These are phyloP conservation scores for Acrocephalus kingi DNA, from an alignment of 2,113 vertebrate genomes.

Conservation along the genomic window DNA sequence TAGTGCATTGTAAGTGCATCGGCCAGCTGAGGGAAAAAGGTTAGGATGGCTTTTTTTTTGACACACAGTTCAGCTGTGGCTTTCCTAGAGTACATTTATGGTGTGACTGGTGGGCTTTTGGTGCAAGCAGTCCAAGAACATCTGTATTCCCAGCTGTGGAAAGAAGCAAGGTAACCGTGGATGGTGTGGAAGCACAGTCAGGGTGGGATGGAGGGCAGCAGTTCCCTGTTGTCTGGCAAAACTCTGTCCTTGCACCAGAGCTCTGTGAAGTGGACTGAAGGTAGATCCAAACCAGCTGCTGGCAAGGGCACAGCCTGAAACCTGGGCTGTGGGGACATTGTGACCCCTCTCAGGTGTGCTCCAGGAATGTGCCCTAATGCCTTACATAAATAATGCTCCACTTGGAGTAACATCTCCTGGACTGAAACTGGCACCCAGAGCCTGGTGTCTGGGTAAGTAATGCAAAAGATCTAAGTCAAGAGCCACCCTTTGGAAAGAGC, in stretches of 20 bases:
- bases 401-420: not conserved
- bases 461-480: not conserved
- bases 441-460: not conserved
- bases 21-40: not conserved
- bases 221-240: not conserved
- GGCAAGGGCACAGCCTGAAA: not conserved
- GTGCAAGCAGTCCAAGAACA: not conserved
- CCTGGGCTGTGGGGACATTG: not conserved
- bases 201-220: not conserved
- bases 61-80: not conserved
- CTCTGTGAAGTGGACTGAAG: not conserved
- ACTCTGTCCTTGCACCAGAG: not conserved
- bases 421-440: not conserved
- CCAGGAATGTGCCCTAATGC: not conserved
- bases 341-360: not conserved
- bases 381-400: not conserved
- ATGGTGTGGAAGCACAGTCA: not conserved
- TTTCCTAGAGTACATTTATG: not conserved
- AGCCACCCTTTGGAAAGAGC: not conserved
- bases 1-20: no score
- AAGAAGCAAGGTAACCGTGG: not conserved
- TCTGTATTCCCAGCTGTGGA: not conserved
- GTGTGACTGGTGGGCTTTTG: not conserved
- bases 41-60: not conserved
- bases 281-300: not conserved